Base-by-base conservation (phyloP, 2,113 vertebrate species). In the Anoura caudifer region DNA sequence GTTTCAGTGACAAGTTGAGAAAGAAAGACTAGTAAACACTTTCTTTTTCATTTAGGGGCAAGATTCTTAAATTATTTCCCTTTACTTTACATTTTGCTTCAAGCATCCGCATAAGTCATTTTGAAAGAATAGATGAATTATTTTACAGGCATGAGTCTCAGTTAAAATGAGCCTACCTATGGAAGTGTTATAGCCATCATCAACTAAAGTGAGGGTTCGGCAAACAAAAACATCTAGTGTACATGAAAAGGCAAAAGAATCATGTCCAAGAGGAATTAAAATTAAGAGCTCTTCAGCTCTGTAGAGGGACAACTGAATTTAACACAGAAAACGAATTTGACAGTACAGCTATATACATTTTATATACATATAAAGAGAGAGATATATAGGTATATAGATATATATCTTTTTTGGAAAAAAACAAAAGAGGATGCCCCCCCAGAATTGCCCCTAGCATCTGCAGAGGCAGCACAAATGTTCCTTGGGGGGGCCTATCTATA, bases 121-220 rank as follows among this genome's bases (percentile, higher is more conserved):
- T 84, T 81, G 77, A 95, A 95, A 36, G 90, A 82, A 91, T 81
- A 95, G 43, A 75, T 83, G 85, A 95, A n/a, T 92, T 83, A 80
- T 61, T 77, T 90, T 90, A 75, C 61, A 70, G 67, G 76, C 1
- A 0, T 76, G 47, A 86, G 41, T 85, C 59, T 91, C 84, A 73
- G 72, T 95, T 94, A 82, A 86, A 97, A 75, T 75, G 52, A 88
- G 15, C 45, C 28, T 87, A 24, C n/a, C 45, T 87, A 7, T 28
- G 91, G 28, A 92, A 67, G 7, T 36, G 54, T 85, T 69, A 38
- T 16, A 90, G 65, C 50, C 41, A 12, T 88, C 67, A 56, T 79
- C 67, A 88, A 92, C 67, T 36, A 77, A 90, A 92, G 31, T 86
- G n/a, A 96, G 43, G 24, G 87, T 77, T 96, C 92, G 69, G 77